Percentiles rank a stretch among this genome's conserved stretches.
Conservation (phyloP, 2,797 vertebrate species). For the Gorsachius magnificus region DNA sequence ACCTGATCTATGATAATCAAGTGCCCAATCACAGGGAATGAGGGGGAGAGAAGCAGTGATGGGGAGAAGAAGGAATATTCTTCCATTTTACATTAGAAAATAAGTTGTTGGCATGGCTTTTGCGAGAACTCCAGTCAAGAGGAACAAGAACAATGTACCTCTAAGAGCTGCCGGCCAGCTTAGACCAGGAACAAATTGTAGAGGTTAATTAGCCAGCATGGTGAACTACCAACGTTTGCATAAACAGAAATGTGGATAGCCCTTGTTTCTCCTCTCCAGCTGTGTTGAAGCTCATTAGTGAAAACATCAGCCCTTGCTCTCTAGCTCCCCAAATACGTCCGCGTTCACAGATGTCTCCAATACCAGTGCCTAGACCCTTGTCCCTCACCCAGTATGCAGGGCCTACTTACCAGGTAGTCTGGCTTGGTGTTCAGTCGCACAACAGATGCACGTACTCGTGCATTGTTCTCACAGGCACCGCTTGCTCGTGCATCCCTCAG, state of each 20-base stretch:
- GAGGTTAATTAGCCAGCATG: not conserved
- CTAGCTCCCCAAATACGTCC: not conserved
- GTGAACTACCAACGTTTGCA: fast-evolving
- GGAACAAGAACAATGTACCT: not conserved
- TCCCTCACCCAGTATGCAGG: not conserved
- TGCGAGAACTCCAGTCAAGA: not conserved
- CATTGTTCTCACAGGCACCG: not conserved
- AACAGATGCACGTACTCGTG: not conserved
- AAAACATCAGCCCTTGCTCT: not conserved
- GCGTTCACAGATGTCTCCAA: not conserved
- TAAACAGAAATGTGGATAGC: not conserved
- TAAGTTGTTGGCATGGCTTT: not conserved
- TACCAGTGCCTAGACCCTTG: not conserved
- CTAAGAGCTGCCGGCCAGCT: not conserved
- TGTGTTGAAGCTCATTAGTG: not conserved
- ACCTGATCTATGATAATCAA: not conserved
- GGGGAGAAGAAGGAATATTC: not conserved
- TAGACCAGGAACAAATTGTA: not conserved
- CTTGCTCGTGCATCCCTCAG: not conserved
- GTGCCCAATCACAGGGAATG: not conserved
- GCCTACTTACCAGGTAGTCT: not conserved
- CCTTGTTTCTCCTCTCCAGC: not conserved
- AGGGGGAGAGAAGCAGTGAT: not conserved
- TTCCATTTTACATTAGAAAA: not conserved
- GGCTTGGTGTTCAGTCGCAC: not conserved